Base-by-base conservation (phyloP, 2,888 invertebrate genomes). In the Cheilosia variabilis region DNA sequence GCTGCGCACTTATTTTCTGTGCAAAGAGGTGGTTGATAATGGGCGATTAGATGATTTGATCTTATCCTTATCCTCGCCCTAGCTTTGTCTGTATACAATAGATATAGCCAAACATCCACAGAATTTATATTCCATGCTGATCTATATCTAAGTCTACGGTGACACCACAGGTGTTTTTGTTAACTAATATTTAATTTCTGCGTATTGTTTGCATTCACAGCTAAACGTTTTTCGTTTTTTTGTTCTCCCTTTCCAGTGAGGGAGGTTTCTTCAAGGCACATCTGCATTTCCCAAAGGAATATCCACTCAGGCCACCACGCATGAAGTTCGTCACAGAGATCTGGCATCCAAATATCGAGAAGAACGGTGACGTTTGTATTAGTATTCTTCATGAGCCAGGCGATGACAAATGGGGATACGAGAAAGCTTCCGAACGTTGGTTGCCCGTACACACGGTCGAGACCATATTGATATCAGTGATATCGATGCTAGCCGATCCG, bases 211-310 rank as follows among this genome's bases (percentile, higher is more conserved):
- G 31, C n/a, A 43, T 43, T 43, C 43, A 13, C 2, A 43, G n/a
- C 9, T 43, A 2, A 45, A 15, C 10, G 2, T 17, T 41, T 22
- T 15, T n/a, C n/a, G n/a, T n/a, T 60, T 87, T 95, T 7, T 47
- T 47, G 6, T 52, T 88, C 55, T 71, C 37, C 34, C 5, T 53
- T 88, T 89, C 69, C 94, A 99, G 98, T 93, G 99, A 99, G 94
- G 99, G 99, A 91, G 99, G 99, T 88, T 99, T 99, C 93, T 99
- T 99, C 94, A 99, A 99, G 94, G 99, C 99, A 91, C 98, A 98
- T 93, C 95, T 99, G 93, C 96, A 97, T 93, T 99, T 99, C 93
- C 99, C 99, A 88, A 97, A 98, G 94, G 99, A 99, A 93, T 99
- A 99, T 93, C 99, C 99, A 90, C 94, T 98, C 91, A 96, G 98